phyloP scores from a whole-genome alignment of 2,797 vertebrate genomes.

The Thamnophis elegans region DNA sequence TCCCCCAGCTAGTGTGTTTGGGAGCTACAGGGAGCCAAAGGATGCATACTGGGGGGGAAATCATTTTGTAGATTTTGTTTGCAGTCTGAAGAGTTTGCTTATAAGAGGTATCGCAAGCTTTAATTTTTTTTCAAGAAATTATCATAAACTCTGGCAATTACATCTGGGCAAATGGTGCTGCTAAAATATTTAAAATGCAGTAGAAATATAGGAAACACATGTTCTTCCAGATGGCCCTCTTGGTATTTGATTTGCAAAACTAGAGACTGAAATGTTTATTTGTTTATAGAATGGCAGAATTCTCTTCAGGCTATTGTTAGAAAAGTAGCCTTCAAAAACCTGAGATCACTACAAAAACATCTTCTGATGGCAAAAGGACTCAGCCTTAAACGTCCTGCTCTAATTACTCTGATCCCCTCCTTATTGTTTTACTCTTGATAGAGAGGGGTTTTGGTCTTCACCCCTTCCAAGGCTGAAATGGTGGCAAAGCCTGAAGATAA shows the following conservation, averaged over 20 bases:
- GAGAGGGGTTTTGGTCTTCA: not conserved
- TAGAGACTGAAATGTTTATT: conserved; percentile 25
- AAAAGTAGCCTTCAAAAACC: not conserved
- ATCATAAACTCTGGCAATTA: conserved; percentile 70
- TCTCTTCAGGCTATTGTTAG: conserved; percentile 28
- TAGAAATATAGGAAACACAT: conserved; percentile 72
- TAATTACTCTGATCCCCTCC: not conserved
- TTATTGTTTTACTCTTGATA: not conserved
- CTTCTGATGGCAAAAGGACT: not conserved
- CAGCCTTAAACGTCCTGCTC: not conserved
- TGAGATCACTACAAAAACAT: not conserved
- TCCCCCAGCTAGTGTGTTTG: conserved; percentile 39
- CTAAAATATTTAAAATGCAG: conserved; percentile 62
- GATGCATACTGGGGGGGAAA: conserved; percentile 41
- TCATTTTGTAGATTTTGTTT: conserved; percentile 61
- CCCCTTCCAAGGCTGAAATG: not conserved
- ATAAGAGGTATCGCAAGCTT: conserved; percentile 71
- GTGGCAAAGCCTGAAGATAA: not conserved
- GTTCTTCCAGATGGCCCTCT: conserved; percentile 61
- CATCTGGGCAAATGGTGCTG: conserved; percentile 50
- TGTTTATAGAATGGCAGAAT: conserved; percentile 1
- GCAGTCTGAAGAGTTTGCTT: conserved; percentile 67
- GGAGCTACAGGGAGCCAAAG: conserved; percentile 61
- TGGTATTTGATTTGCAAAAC: conserved; percentile 30
- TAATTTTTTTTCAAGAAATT: conserved; percentile 56